Evolutionary conservation across 2,797 vertebrate genomes (phyloP).

Genomic region (Antrozous pallidus): DNA sequence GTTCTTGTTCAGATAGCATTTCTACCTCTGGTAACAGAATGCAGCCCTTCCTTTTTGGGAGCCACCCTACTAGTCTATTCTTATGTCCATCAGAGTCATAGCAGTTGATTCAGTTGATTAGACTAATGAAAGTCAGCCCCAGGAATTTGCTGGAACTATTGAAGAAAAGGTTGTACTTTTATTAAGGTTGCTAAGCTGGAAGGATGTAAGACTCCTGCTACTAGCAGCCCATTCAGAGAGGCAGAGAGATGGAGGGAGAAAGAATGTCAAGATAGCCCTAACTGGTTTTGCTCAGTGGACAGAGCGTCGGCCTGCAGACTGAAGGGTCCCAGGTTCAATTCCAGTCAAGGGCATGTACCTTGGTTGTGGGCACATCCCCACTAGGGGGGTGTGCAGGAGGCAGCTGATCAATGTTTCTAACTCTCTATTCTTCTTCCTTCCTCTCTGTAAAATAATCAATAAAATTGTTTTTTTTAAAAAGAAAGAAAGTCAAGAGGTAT

Average conservation of each 20-base stretch:
- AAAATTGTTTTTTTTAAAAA: too few relatives aligned
- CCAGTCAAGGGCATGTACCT: too few relatives aligned
- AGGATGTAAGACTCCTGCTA: neutral
- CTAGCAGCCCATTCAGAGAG: neutral
- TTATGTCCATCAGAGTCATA: neutral
- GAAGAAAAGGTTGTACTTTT: conserved; percentile 3
- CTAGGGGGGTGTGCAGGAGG: too few relatives aligned
- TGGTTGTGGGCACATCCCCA: too few relatives aligned
- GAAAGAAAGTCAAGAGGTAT: neutral
- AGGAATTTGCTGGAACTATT: neutral
- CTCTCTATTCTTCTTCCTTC: too few relatives aligned
- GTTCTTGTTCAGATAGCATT: neutral
- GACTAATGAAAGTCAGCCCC: neutral
- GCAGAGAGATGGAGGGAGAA: neutral
- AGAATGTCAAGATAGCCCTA: neutral
- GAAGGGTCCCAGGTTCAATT: too few relatives aligned
- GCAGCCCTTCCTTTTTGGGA: neutral
- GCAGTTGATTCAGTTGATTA: neutral
- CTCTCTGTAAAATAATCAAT: too few relatives aligned
- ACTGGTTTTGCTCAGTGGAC: too few relatives aligned
- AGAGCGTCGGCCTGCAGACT: too few relatives aligned
- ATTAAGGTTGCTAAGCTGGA: neutral
- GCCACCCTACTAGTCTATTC: neutral
- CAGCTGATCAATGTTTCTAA: too few relatives aligned
- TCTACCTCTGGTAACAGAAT: neutral